A percentile compares a stretch with the other conserved stretches of the same genome.
These are phyloP conservation scores for Andinoacara biseriatus DNA, from an alignment of 2,113 vertebrate species.

Conservation along the genomic window DNA sequence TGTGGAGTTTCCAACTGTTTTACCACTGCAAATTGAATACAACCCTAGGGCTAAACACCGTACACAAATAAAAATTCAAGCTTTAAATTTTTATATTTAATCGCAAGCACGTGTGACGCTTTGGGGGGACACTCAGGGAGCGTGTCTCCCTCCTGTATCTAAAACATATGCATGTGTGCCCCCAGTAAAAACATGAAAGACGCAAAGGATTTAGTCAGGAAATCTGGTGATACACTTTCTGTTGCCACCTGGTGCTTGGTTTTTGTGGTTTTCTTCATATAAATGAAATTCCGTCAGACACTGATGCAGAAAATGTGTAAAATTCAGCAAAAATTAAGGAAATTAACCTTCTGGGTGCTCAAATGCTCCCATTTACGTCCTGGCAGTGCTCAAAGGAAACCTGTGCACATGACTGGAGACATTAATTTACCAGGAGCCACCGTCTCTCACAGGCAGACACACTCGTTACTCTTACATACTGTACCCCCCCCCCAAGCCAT, in stretches of 20 bases:
- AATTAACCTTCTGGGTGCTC: neutral
- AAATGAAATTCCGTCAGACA: neutral
- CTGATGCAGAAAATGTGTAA: neutral
- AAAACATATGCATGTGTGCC: neutral
- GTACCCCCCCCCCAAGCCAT: neutral
- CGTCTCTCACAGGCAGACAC: neutral
- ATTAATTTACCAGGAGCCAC: no score
- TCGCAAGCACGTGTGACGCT: neutral
- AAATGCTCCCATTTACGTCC: neutral
- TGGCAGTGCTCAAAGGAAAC: neutral
- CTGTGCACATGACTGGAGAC: neutral
- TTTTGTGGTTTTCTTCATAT: neutral
- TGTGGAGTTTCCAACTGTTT: neutral
- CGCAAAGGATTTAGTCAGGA: neutral
- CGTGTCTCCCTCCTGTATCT: neutral
- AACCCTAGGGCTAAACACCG: neutral
- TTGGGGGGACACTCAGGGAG: neutral
- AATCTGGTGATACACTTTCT: neutral
- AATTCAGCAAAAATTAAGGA: neutral
- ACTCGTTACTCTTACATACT: neutral
- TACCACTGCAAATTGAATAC: neutral
- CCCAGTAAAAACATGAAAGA: neutral
- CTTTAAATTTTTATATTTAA: neutral
- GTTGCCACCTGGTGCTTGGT: neutral
- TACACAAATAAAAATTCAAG: neutral